Evolutionary conservation across 2,797 vertebrate species (phyloP), one percentile per base, ranked within the genome.

Genomic region (Holocentrus rufus): DNA sequence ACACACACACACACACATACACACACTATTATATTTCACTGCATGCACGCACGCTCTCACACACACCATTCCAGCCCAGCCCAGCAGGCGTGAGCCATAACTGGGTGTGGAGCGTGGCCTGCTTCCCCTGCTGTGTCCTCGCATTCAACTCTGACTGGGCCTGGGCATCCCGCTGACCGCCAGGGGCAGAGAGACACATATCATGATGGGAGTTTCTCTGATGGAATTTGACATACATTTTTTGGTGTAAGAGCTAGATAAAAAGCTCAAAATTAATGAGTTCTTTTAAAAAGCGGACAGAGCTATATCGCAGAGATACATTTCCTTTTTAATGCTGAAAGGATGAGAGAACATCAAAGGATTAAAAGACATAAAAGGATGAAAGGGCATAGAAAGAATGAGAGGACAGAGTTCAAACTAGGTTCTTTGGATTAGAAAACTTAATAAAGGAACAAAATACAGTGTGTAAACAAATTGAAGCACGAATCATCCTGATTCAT

Each of bases 71-170:
- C 44, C n/a, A 69, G 9, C 58, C 46, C 63, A 25, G 52, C 7
- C 54, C 49, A 59, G 65, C 69, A 76, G 76, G 83, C 76, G 63
- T 72, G 65, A 66, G 60, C 65, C 64, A 62, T 47, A 76, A 57
- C 66, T 77, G 82, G 74, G 63, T n/a, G 56, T 75, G 74, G 74
- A 74, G 34, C 14, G 44, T 25, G 39, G 50, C 62, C 63, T 39
- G 44, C 27, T 39, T 55, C 27, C 22, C 30, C 27, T 23, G 1
- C 25, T n/a, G 31, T 46, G 65, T 57, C 61, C 44, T 70, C 49
- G 25, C 1, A 27, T 34, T 74, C 61, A 72, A 39, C 75, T 62
- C 54, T 11, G 55, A 55, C 23, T 17, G 52, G 25, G 42, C 56
- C 67, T 50, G 46, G 20, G 30, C 15, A 66, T 44, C 62, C 36